phyloP scores from a whole-genome alignment of 2,797 vertebrate genomes.

The Potorous gilbertii region DNA sequence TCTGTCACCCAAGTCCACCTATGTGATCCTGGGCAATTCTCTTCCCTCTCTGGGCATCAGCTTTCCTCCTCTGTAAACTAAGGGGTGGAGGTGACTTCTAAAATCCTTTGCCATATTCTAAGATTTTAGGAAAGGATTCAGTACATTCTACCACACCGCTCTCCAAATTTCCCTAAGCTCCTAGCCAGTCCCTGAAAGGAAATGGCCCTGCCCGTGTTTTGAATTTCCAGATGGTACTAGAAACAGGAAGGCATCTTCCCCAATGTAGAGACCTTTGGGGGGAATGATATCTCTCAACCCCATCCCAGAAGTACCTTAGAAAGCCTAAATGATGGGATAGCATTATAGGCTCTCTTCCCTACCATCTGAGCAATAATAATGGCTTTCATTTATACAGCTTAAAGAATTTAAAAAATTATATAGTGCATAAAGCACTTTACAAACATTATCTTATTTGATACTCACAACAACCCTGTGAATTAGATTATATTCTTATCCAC shows the following conservation, averaged over 20 bases:
- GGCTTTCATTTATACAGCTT: background rate
- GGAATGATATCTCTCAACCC: background rate
- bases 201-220: background rate
- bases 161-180: background rate
- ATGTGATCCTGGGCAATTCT: background rate
- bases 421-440: background rate
- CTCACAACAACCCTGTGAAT: background rate
- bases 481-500: background rate
- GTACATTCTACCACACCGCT: background rate
- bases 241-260: background rate
- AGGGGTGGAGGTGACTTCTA: background rate
- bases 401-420: background rate
- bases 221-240: background rate
- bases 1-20: background rate
- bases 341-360: background rate
- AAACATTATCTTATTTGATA: background rate
- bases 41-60: background rate
- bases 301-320: background rate
- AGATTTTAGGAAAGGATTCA: background rate
- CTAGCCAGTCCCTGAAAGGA: background rate
- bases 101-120: background rate
- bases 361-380: background rate
- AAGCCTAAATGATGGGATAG: background rate
- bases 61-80: background rate
- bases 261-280: background rate